phyloP scores from a whole-genome alignment of 2,113 vertebrate genomes.

The Atherinomorus stipes region DNA sequence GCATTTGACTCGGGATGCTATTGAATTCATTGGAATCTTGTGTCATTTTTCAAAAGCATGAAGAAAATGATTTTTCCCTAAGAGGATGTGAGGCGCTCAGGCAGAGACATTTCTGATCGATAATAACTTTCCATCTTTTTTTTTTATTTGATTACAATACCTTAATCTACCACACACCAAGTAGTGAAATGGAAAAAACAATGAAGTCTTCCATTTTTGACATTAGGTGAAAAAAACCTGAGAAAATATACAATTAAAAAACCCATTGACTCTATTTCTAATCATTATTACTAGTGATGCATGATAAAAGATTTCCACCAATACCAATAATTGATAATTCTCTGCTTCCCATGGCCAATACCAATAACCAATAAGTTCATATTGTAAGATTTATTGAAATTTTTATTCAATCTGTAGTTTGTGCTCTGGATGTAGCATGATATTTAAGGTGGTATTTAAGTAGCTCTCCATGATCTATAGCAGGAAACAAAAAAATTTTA shows the following conservation, averaged over 20 bases:
- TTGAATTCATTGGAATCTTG: constrained; percentile 41
- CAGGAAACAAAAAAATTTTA: too few relatives aligned
- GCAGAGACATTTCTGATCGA: constrained; percentile 27
- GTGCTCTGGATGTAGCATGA: too few relatives aligned
- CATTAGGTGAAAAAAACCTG: neutral
- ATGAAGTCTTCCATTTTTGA: neutral
- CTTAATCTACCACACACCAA: constrained; percentile 18
- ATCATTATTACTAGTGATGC: too few relatives aligned
- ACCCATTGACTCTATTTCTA: constrained; percentile 1
- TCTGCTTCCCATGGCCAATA: too few relatives aligned
- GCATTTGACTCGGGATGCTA: constrained; percentile 41
- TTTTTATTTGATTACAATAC: constrained; percentile 29
- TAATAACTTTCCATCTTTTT: constrained; percentile 33
- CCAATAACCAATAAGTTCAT: too few relatives aligned
- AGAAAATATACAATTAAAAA: neutral
- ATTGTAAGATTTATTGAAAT: too few relatives aligned
- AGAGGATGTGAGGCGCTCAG: constrained; percentile 23
- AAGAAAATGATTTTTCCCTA: constrained; percentile 43
- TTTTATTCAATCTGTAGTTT: too few relatives aligned
- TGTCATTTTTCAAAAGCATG: constrained; percentile 47
- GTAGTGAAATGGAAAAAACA: constrained; percentile 4
- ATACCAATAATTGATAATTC: too few relatives aligned
- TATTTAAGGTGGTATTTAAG: too few relatives aligned
- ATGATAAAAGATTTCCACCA: too few relatives aligned
- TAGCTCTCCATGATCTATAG: too few relatives aligned